Evolutionary conservation across 2,888 invertebrate species (phyloP), one percentile per base, ranked within the genome.

Genomic region (Melanophora roralis): DNA sequence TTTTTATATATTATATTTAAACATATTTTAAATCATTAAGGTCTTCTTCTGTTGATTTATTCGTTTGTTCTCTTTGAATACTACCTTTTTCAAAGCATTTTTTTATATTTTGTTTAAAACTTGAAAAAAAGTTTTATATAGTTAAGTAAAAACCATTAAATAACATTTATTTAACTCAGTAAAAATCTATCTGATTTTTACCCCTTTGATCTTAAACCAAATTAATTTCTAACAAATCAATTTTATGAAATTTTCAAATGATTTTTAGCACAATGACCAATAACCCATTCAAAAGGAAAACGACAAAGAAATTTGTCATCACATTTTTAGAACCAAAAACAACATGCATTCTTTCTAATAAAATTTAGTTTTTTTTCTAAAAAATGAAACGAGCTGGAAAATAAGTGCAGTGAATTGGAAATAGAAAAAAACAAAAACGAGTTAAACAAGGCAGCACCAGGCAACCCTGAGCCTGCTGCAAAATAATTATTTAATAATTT

Each of bases 351-450:
- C 27, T 27, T 27, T 27, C n/a, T n/a, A n/a, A n/a, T n/a, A n/a
- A 27, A 3, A 27, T 27, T 27, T 6, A 3, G 3, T 53, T 9
- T 53, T 16, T 9, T 19, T 23, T 34, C 16, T 21, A 43, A 67
- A 67, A 47, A 67, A 74, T n/a, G 21, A 67, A 74, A 74, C 67
- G 67, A 74, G 67, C 74, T 74, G 74, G 74, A 74, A 74, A 74
- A 74, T 32, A 43, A 36, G 40, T 65, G 49, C 47, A 67, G 16
- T 74, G 59, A 74, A 67, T 14, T 67, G n/a, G n/a, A 43, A 59
- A 74, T 67, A 74, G 4, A 38, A 23, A 59, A 73, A 34, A 65
- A 59, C 19, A 32, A 12, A 40, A 57, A 43, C 8, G n/a, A 51
- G 2, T 43, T 5, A 11, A 74, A 51, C 16, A 49, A 49, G 57